Evolutionary conservation across 2,888 invertebrate species (phyloP), one percentile per base, ranked within the genome.

Genomic region (Anoplius nigerrimus): DNA sequence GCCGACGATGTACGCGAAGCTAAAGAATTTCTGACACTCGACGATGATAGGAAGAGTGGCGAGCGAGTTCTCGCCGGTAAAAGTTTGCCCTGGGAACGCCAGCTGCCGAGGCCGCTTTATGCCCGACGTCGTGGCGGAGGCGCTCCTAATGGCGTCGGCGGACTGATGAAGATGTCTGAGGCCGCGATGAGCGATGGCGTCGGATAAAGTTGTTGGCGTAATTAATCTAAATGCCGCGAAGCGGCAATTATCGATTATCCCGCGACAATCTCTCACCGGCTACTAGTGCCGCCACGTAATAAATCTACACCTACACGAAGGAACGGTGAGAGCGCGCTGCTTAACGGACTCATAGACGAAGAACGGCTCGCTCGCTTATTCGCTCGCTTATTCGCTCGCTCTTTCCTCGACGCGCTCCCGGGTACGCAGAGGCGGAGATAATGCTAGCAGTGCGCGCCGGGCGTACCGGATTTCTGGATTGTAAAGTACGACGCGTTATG

Each of bases 381-480:
- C n/a, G n/a, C n/a, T n/a, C n/a, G n/a, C n/a, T n/a, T n/a, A n/a
- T 6, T 6, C 34, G 34, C 34, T 3, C 34, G 34, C 11, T 34
- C 34, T 34, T 34, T 34, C 34, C 56, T 60, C 53, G 62, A 42
- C 53, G 43, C 22, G n/a, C n/a, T n/a, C 43, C 43, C 42, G 46
- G 55, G 45, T 34, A 34, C 34, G 6, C 45, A 72, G 57, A 67
- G 51, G 45, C 51, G 63, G 54, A 18, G 66, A 59, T 66, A 46
- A 51, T 20, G 67, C 56, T 60, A 54, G 56, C 43, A 34, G 27
- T 34, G 11, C 34, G 11, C 34, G 34, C 24, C 58, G 54, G 48
- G 45, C 64, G 54, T 52, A 76, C 71, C 68, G 76, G 74, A 76
- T 69, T 60, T 73, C 66, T 66, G 68, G 64, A 69, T 68, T 53